These are phyloP conservation scores for human DNA, from an alignment of 2,113 vertebrate species.

Conservation along the genomic window GRCh38 chr2:193206501-193207000, in stretches of 20 bases:
- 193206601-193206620: neutral
- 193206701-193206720: neutral
- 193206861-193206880: neutral
- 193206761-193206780: neutral
- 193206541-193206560: no score
- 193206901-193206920: neutral
- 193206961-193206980: no score
- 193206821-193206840: neutral
- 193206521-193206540: no score
- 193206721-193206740: neutral
- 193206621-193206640: neutral
- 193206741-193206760: neutral
- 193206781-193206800: neutral
- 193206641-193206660: neutral
- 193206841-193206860: neutral
- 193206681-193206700: neutral
- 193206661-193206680: neutral
- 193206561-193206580: neutral
- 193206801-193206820: neutral
- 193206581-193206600: neutral
- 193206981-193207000: no score
- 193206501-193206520: neutral
- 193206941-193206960: no score
- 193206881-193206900: neutral
- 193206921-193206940: neutral